These are phyloP conservation scores for Notolepis coatsorum DNA, from an alignment of 2,797 vertebrate genomes.

Conservation along the genomic window DNA sequence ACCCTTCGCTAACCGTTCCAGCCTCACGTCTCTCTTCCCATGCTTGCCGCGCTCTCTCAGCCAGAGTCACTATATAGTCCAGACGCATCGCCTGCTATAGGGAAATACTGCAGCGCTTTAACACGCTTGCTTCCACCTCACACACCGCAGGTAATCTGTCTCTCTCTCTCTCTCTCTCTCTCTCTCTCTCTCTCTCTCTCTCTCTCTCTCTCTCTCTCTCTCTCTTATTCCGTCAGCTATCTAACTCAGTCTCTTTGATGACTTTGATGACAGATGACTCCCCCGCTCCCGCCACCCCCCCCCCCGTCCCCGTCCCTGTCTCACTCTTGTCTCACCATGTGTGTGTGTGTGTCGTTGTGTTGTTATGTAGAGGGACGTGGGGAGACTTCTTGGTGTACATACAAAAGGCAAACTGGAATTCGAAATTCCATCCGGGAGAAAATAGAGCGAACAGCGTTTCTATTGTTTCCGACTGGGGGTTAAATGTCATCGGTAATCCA, in stretches of 20 bases:
- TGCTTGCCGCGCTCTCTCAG: conserved; percentile 67
- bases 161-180: conserved; percentile 56
- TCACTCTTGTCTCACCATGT: conserved; percentile 20
- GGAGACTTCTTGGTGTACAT: conserved; percentile 30
- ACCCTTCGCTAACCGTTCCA: conserved; percentile 41
- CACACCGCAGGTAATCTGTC: conserved; percentile 83
- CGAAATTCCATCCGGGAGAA: conserved; percentile 49
- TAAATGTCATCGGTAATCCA: conserved; percentile 21
- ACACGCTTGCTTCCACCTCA: conserved; percentile 79
- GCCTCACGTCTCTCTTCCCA: conserved; percentile 50
- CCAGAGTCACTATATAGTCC: conserved; percentile 78
- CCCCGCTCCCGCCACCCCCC: not conserved
- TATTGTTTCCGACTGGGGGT: not conserved
- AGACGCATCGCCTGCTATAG: conserved; percentile 74
- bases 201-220: conserved; percentile 20
- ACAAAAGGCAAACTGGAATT: conserved; percentile 48
- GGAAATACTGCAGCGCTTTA: conserved; percentile 75
- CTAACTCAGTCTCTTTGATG: conserved; percentile 60
- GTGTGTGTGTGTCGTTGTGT: too few species aligned
- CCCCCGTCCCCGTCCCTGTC: conserved; percentile 14
- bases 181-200: conserved; percentile 19
- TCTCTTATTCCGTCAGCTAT: conserved; percentile 61
- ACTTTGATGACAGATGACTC: conserved; percentile 3
- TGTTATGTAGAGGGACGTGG: conserved; percentile 6
- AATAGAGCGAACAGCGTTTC: conserved; percentile 1